Conservation (phyloP, 2,113 vertebrate genomes). For the Engystomops pustulosus region DNA sequence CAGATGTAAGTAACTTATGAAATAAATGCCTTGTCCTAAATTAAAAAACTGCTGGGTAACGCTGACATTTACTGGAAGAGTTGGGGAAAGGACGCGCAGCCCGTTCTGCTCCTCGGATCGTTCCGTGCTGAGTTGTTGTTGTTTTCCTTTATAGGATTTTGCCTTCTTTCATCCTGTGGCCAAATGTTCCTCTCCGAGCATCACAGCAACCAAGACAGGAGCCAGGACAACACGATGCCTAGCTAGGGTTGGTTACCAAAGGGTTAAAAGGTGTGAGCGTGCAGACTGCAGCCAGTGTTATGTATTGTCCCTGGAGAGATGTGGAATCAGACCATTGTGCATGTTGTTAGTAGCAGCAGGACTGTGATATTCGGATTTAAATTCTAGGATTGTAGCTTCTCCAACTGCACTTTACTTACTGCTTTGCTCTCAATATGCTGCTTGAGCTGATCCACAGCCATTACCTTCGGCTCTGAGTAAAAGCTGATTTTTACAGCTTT, state of each 20-base stretch:
- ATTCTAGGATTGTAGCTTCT: too few species aligned
- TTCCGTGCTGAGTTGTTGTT: slow-evolving; percentile 16
- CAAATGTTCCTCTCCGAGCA: slow-evolving; percentile 26
- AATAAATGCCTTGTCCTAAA: slow-evolving; percentile 12
- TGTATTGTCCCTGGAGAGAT: too few species aligned
- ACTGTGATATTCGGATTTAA: too few species aligned
- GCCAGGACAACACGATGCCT: background rate
- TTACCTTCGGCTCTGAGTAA: too few species aligned
- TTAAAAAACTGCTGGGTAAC: background rate
- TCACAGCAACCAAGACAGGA: slow-evolving; percentile 5
- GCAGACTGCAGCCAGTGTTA: too few species aligned
- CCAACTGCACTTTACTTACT: too few species aligned
- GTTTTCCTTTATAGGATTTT: background rate
- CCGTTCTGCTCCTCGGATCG: slow-evolving; percentile 3
- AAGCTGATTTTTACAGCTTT: too few species aligned
- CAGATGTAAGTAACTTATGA: slow-evolving; percentile 33
- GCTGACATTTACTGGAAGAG: background rate
- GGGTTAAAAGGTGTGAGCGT: background rate
- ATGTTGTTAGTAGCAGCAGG: too few species aligned
- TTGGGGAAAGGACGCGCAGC: background rate
- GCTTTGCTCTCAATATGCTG: too few species aligned
- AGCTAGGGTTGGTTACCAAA: background rate
- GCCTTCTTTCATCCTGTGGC: slow-evolving; percentile 23
- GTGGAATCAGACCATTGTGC: too few species aligned
- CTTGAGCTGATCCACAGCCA: too few species aligned